These are phyloP conservation scores for Pristionchus arcanus DNA, from an alignment of 2,888 invertebrate genomes.

Conservation along the genomic window DNA sequence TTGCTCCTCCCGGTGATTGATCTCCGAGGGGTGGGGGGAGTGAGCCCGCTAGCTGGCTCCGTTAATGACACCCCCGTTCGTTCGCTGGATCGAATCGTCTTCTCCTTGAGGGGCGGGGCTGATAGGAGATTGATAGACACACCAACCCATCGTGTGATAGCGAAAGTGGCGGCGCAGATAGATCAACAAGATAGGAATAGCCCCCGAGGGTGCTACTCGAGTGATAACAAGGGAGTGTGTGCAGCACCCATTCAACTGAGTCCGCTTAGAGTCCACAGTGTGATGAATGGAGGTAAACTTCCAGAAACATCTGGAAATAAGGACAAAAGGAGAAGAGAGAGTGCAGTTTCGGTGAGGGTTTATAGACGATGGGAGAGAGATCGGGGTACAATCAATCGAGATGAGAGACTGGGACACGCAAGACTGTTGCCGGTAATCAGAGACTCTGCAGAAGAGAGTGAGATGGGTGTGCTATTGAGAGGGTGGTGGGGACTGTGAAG, in stretches of 20 bases:
- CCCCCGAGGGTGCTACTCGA: slow-evolving; percentile 3
- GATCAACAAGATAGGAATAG: slow-evolving; percentile 27
- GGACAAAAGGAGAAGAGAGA: neutral
- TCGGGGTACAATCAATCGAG: slow-evolving; percentile 15
- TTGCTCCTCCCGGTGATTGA: slow-evolving; percentile 32
- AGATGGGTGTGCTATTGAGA: neutral
- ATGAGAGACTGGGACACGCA: neutral
- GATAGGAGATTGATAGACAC: slow-evolving; percentile 34
- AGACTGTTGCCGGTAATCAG: slow-evolving; percentile 42
- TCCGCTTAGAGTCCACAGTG: neutral
- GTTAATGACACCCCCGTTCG: slow-evolving; percentile 45
- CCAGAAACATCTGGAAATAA: slow-evolving; percentile 43
- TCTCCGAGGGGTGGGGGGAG: neutral
- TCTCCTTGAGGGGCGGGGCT: slow-evolving; percentile 14
- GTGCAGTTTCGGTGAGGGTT: neutral
- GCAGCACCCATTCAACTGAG: neutral
- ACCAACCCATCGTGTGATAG: neutral
- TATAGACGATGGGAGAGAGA: neutral
- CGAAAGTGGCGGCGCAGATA: neutral
- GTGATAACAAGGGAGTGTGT: slow-evolving; percentile 10
- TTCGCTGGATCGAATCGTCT: slow-evolving; percentile 34
- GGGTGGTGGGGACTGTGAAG: slow-evolving; percentile 20
- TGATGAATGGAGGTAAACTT: neutral
- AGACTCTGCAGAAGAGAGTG: neutral
- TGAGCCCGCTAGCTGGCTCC: slow-evolving; percentile 38